Evolutionary conservation across 2,797 vertebrate genomes (phyloP), one percentile per base, ranked within the genome.

Genomic region (Manis javanica): DNA sequence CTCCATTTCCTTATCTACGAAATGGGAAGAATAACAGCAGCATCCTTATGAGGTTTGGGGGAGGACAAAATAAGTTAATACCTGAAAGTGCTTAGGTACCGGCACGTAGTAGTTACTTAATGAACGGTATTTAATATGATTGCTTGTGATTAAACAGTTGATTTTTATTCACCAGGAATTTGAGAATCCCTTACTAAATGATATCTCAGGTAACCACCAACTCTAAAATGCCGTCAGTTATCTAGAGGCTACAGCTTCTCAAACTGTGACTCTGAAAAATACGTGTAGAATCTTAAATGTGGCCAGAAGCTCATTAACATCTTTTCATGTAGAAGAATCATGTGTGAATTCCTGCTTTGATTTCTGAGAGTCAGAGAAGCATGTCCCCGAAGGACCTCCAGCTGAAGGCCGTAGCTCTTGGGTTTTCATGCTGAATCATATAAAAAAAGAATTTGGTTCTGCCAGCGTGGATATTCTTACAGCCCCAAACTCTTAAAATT

Each of bases 361-460:
- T 92, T 97, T 97, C 24, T 97, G 72, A 88, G 93, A 87, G 84
- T 97, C 29, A 16, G 0, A 96, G 97, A 97, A 95, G 61, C 34
- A 42, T 59, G 8, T 88, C 83, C 69, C 15, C 0, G 31, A 96
- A 95, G 55, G 42, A 2, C 0, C 39, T 12, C 37, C 46, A 84
- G 31, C 68, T 19, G 10, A 51, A 91, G 57, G 29, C 78, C 69
- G 34, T 90, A 87, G 10, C 82, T 92, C 66, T 88, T 90, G 77
- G 74, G 23, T 91, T 91, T 96, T 97, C 81, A 79, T 71, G 71
- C 3, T 82, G 31, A 9, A 72, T 92, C 31, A 34, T 66, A 91
- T 90, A 11, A 86, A 97, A 92, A 46, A 64, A 64, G 61, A 89
- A 86, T 53, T 96, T 97, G 19, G 26, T 96, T 97, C 75, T 94